Percentiles rank a stretch among this genome's conserved stretches.
phyloP scores from a whole-genome alignment of 2,113 vertebrate species.

The Sorex araneus region DNA sequence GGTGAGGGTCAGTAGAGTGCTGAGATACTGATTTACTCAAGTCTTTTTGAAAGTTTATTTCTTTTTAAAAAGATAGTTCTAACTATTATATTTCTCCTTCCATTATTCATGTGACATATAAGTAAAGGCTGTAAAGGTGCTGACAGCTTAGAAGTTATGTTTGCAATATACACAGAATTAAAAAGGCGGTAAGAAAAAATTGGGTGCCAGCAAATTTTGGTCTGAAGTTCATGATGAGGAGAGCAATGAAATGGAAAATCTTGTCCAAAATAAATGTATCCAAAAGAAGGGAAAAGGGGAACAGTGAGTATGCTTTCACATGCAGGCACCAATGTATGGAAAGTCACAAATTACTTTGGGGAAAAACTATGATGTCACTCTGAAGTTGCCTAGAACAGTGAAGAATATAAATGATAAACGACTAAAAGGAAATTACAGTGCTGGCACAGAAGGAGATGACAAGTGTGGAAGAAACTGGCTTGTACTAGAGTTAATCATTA shows the following conservation, averaged over 20 bases:
- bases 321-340: neutral
- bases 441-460: neutral
- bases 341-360: neutral
- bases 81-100: neutral
- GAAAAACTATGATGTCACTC: neutral
- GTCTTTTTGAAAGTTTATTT: conserved; percentile 1
- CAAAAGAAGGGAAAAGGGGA: neutral
- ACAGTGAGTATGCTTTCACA: neutral
- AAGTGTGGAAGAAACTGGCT: neutral
- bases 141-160: neutral
- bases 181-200: conserved; percentile 18
- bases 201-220: neutral
- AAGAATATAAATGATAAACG: neutral
- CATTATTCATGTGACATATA: neutral
- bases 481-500: neutral
- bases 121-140: neutral
- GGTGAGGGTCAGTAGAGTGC: neutral
- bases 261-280: neutral
- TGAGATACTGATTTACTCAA: conserved; percentile 29
- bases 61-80: neutral
- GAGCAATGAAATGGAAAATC: neutral
- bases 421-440: neutral
- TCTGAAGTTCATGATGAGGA: neutral
- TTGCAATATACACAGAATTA: neutral
- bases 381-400: neutral